Conservation (phyloP, 1,140 invertebrate species). For the Callitettix versicolor region DNA sequence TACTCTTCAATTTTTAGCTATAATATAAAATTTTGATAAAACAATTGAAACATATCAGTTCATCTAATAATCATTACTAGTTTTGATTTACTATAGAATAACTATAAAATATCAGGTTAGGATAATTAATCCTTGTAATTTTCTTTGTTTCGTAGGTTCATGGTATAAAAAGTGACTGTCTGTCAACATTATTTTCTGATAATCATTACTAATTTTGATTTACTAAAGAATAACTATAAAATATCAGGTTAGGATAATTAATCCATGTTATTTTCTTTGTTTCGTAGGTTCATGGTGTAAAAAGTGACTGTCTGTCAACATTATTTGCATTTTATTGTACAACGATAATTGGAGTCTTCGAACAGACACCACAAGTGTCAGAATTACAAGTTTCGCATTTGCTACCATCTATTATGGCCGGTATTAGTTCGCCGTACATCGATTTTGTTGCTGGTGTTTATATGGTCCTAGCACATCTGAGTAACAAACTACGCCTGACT, state of each 20-base stretch:
- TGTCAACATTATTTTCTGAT: constrained; percentile 60
- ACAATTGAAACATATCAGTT: too few species aligned
- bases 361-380: constrained; percentile 31
- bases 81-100: too few species aligned
- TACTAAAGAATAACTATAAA: too few species aligned
- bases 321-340: constrained; percentile 69
- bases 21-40: too few species aligned
- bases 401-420: constrained; percentile 54
- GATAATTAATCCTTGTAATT: too few species aligned
- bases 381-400: constrained; percentile 60
- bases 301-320: constrained; percentile 49
- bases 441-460: constrained; percentile 64
- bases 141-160: constrained; percentile 30
- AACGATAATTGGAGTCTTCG: constrained; percentile 57
- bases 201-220: too few species aligned
- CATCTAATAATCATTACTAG: too few species aligned
- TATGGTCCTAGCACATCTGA: constrained; percentile 48
- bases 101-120: too few species aligned
- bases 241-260: too few species aligned
- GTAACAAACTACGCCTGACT: constrained; percentile 51
- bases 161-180: constrained; percentile 40
- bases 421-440: constrained; percentile 48
- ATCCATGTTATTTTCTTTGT: too few species aligned
- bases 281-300: constrained; percentile 35
- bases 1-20: too few species aligned